These are phyloP conservation scores for Venusia cambrica DNA, from an alignment of 2,888 invertebrate species.

Conservation along the genomic window DNA sequence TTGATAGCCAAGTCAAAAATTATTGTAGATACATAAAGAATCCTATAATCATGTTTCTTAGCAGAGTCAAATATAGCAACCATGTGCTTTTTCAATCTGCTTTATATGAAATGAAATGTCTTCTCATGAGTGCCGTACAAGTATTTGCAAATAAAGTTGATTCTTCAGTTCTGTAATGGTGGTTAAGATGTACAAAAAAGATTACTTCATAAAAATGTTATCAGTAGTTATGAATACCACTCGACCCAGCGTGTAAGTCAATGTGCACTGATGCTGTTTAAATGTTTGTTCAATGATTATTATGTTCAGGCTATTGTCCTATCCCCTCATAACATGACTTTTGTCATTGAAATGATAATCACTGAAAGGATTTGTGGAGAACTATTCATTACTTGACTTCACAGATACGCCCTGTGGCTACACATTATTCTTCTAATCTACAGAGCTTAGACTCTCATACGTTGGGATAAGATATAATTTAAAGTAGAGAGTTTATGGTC, in stretches of 20 bases:
- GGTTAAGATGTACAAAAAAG: no score
- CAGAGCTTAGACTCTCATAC: constrained; percentile 23
- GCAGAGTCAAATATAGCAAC: no score
- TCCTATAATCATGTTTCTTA: no score
- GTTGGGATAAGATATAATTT: constrained; percentile 28
- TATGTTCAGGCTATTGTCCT: constrained; percentile 42
- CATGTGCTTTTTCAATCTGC: no score
- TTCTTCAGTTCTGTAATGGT: no score
- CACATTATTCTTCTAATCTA: constrained; percentile 33
- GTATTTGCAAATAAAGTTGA: no score
- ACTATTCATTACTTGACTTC: constrained; percentile 73
- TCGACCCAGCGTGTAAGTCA: constrained; percentile 25
- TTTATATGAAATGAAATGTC: no score
- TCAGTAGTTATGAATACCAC: constrained; percentile 10
- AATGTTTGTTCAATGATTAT: constrained; percentile 28
- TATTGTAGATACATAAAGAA: no score
- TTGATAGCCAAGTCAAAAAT: no score
- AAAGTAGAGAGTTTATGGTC: constrained; percentile 19
- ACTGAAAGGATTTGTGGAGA: constrained; percentile 73
- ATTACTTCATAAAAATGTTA: no score
- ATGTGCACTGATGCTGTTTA: constrained; percentile 25
- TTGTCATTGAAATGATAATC: constrained; percentile 79
- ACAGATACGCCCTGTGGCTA: constrained; percentile 79
- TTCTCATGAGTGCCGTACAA: no score
- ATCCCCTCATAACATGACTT: constrained; percentile 64